Percentiles rank a stretch among this genome's conserved stretches.
phyloP scores from a whole-genome alignment of 92 coral and sea anemone species.

The Isaurus tuberculatus region DNA sequence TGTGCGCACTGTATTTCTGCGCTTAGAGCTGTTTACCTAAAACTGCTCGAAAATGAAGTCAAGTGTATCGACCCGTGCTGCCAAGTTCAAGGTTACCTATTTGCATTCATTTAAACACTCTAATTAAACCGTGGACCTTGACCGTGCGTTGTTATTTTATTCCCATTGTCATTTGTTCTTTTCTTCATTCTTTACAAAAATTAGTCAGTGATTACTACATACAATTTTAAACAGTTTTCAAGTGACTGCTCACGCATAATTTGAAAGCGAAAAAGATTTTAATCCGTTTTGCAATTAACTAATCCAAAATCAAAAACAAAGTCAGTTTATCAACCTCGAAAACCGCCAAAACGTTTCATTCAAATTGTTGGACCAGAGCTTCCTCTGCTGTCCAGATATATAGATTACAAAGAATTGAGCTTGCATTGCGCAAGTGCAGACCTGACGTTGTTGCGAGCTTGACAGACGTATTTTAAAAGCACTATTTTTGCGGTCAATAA shows the following conservation, averaged over 20 bases:
- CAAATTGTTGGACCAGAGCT: background rate
- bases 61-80: constrained; percentile 19
- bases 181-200: constrained; percentile 10
- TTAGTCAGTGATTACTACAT: constrained; percentile 14
- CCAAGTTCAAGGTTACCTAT: constrained; percentile 45
- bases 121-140: constrained; percentile 39
- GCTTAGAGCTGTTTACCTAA: constrained; percentile 34
- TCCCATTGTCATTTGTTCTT: constrained; percentile 33
- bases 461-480: background rate
- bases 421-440: background rate
- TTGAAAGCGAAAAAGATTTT: background rate
- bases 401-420: background rate
- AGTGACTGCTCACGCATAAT: background rate
- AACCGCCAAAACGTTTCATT: background rate
- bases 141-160: constrained; percentile 11
- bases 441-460: background rate
- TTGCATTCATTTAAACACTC: constrained; percentile 35
- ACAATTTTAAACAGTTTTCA: background rate
- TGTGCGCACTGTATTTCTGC: background rate
- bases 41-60: constrained; percentile 22
- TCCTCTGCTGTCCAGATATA: background rate
- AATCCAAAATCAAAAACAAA: background rate
- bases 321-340: background rate
- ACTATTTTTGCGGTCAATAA: background rate
- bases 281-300: background rate